A percentile compares a stretch with the other conserved stretches of the same genome.
Conservation (phyloP, 2,888 invertebrate genomes). For the Ferdinandea cuprea region DNA sequence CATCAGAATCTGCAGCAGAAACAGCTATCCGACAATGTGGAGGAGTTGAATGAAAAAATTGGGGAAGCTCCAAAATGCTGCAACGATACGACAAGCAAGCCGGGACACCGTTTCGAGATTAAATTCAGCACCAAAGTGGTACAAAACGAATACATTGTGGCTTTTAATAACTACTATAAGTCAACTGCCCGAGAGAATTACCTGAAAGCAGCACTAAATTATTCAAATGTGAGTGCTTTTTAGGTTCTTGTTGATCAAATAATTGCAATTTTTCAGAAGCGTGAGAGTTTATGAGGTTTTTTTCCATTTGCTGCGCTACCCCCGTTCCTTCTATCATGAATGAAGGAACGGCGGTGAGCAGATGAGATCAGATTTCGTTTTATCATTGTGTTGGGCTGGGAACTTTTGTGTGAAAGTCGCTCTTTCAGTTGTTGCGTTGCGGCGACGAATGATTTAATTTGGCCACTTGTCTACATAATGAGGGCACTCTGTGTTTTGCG, state of each 20-base stretch:
- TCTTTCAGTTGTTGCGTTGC: background rate
- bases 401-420: constrained; percentile 39
- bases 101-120: constrained; percentile 68
- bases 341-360: constrained; percentile 7
- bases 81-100: constrained; percentile 51
- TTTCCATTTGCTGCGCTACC: constrained; percentile 10
- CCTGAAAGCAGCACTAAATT: constrained; percentile 89
- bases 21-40: constrained; percentile 29
- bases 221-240: constrained; percentile 68
- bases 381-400: background rate
- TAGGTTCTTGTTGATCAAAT: constrained; percentile 13
- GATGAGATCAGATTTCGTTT: constrained; percentile 52
- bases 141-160: constrained; percentile 92
- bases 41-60: constrained; percentile 31
- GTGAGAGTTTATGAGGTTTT: constrained; percentile 22
- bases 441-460: constrained; percentile 2
- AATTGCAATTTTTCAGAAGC: constrained; percentile 30
- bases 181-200: constrained; percentile 89
- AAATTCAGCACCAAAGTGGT: constrained; percentile 86
- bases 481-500: constrained; percentile 2
- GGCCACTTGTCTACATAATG: constrained; percentile 11
- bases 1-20: constrained; percentile 15
- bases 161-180: constrained; percentile 92
- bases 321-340: background rate
- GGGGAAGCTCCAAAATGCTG: constrained; percentile 42